Evolutionary conservation across 1,140 invertebrate species (phyloP).

Genomic region (Littorina saxatilis): DNA sequence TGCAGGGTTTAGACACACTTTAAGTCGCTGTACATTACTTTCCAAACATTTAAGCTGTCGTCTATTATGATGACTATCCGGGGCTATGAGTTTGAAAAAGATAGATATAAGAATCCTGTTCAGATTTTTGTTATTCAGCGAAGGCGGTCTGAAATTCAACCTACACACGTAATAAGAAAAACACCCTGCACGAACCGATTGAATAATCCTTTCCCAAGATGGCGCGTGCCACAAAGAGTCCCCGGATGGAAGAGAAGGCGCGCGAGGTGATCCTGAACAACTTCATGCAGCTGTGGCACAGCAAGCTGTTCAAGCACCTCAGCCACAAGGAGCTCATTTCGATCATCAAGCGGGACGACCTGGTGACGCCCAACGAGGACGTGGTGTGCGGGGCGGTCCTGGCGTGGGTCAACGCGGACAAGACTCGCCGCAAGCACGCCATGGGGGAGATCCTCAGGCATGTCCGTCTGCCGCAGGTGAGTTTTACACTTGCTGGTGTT

Average conservation of each 20-base stretch:
- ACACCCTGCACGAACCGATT: too few species aligned
- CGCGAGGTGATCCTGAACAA: slow-evolving; percentile 27
- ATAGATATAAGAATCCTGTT: too few species aligned
- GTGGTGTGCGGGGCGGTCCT: slow-evolving; percentile 30
- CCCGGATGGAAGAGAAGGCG: slow-evolving; percentile 8
- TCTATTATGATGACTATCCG: too few species aligned
- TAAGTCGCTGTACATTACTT: too few species aligned
- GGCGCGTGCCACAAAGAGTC: slow-evolving; percentile 75
- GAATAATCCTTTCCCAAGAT: slow-evolving; percentile 78
- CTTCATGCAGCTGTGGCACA: slow-evolving; percentile 30
- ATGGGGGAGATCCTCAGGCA: slow-evolving; percentile 34
- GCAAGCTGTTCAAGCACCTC: slow-evolving; percentile 32
- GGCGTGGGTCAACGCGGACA: slow-evolving; percentile 38
- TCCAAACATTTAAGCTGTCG: too few species aligned
- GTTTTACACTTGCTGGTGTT: neutral
- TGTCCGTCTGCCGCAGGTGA: slow-evolving; percentile 33
- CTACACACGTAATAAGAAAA: too few species aligned
- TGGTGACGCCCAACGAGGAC: slow-evolving; percentile 37
- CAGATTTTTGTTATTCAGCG: too few species aligned
- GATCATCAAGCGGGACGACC: slow-evolving; percentile 18
- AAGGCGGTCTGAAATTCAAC: too few species aligned
- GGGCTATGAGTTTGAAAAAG: too few species aligned
- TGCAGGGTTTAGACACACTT: too few species aligned
- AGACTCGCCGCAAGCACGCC: neutral
- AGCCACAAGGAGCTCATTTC: slow-evolving; percentile 29